phyloP scores from a whole-genome alignment of 1,140 invertebrate species.

The Thaumetopoea pityocampa region DNA sequence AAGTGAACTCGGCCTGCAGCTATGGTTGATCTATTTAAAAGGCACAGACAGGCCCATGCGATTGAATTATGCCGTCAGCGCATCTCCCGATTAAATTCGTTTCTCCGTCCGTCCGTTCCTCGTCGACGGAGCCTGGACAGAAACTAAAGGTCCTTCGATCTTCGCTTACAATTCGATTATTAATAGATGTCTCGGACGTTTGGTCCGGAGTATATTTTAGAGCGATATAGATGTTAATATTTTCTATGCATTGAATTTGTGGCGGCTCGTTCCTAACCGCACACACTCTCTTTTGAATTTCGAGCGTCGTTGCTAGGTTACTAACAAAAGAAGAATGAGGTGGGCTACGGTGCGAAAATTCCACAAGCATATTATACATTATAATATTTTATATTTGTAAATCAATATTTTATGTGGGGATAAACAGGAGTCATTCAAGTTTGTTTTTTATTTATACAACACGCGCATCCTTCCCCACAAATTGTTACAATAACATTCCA shows the following conservation, averaged over 20 bases:
- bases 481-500: too few species aligned
- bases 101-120: slow-evolving; percentile 38
- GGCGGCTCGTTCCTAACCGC: too few species aligned
- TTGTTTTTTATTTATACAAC: too few species aligned
- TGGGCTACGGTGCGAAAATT: too few species aligned
- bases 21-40: slow-evolving; percentile 22
- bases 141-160: slow-evolving; percentile 55
- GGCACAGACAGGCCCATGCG: slow-evolving; percentile 21
- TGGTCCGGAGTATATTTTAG: neutral
- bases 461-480: too few species aligned
- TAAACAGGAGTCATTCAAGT: too few species aligned
- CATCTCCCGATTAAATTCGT: slow-evolving; percentile 70
- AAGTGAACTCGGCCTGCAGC: slow-evolving; percentile 8
- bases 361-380: too few species aligned
- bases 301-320: too few species aligned
- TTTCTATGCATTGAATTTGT: slow-evolving; percentile 1
- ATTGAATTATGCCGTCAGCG: slow-evolving; percentile 61
- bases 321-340: too few species aligned
- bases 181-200: slow-evolving; percentile 38
- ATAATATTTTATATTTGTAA: too few species aligned
- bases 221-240: neutral
- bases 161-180: slow-evolving; percentile 61
- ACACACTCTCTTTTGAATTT: too few species aligned
- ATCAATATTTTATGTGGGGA: too few species aligned
- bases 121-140: slow-evolving; percentile 22